Percentiles rank a stretch among this genome's conserved stretches.
Conservation (phyloP, 2,113 vertebrate genomes). For the Spea multiplicata region DNA sequence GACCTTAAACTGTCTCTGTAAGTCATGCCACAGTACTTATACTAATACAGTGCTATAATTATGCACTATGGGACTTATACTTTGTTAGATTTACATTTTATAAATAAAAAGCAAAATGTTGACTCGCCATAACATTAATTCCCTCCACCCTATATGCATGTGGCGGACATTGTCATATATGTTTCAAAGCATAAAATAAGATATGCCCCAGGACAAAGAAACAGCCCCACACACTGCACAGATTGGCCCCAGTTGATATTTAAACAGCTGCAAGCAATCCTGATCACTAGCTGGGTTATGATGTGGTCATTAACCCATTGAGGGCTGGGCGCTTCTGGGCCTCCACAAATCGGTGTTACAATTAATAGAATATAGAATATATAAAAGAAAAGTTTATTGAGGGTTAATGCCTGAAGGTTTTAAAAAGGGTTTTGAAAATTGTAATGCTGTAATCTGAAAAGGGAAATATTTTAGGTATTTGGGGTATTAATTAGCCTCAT, state of each 20-base stretch:
- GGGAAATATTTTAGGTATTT: constrained; percentile 36
- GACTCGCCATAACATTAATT: no score
- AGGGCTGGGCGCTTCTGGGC: background rate
- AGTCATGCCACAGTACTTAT: no score
- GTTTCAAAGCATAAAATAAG: background rate
- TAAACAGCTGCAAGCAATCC: background rate
- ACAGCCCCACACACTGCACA: background rate
- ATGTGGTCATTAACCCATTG: background rate
- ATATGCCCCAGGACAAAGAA: background rate
- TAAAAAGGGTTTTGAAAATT: constrained; percentile 1
- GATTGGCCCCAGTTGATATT: background rate
- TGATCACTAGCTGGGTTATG: background rate
- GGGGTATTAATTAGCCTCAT: constrained; percentile 22
- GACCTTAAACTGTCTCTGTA: no score
- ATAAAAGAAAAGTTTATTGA: constrained; percentile 18
- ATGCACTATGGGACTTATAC: no score
- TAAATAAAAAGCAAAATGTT: no score
- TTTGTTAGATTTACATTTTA: no score
- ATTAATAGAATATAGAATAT: background rate
- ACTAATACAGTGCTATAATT: no score
- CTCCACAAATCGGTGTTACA: no score
- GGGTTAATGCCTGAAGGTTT: constrained; percentile 21
- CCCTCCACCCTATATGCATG: background rate
- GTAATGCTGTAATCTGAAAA: constrained; percentile 21
- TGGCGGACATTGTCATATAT: background rate